A percentile compares a stretch with the other conserved stretches of the same genome.
phyloP scores from a whole-genome alignment of 1,140 invertebrate genomes.

The Neodiprion lecontei region DNA sequence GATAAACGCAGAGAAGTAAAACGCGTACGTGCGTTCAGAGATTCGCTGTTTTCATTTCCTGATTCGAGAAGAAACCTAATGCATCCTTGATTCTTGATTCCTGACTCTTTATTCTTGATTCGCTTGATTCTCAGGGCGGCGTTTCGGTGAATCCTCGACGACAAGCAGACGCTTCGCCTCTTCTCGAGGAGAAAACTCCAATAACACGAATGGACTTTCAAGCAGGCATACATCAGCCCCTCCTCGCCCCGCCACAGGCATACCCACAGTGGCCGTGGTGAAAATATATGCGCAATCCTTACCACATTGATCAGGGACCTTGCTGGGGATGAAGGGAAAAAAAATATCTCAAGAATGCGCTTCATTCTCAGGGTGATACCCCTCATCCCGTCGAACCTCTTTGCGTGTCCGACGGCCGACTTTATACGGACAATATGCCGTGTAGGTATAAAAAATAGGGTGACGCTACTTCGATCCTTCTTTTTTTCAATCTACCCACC shows the following conservation, averaged over 20 bases:
- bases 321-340: slow-evolving; percentile 14
- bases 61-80: not conserved
- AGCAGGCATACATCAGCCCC: slow-evolving; percentile 52
- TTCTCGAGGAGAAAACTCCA: slow-evolving; percentile 33
- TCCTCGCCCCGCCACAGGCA: slow-evolving; percentile 16
- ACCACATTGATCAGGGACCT: slow-evolving; percentile 31
- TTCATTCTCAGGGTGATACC: slow-evolving; percentile 20
- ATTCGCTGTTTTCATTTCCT: too few relatives aligned
- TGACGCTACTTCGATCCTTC: too few relatives aligned
- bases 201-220: slow-evolving; percentile 57
- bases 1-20: too few relatives aligned
- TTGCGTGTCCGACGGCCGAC: too few relatives aligned
- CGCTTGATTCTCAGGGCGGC: not conserved
- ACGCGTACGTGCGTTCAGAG: too few relatives aligned
- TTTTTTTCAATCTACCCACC: too few relatives aligned
- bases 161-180: not conserved
- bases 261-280: not conserved
- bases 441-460: too few relatives aligned
- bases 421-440: too few relatives aligned
- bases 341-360: not conserved
- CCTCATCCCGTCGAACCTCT: too few relatives aligned
- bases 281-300: slow-evolving; percentile 33
- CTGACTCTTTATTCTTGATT: not conserved
- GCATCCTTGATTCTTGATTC: not conserved
- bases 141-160: not conserved